A percentile compares a stretch with the other conserved stretches of the same genome.
Conservation (phyloP, 2,888 invertebrate species). For the Tanaodytes sp. region DNA sequence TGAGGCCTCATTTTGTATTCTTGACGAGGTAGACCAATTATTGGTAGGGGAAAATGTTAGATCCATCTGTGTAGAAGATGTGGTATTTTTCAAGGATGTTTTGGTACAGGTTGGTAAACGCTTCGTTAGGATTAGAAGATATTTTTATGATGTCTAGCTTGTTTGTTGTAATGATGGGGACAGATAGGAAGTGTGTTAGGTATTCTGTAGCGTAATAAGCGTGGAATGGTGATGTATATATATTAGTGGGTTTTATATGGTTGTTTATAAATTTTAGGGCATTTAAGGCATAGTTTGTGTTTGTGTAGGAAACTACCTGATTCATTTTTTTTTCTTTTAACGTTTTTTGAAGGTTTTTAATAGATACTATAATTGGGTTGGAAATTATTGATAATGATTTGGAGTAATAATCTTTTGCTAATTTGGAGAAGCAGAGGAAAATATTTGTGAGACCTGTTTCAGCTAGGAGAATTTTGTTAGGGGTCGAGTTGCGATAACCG, state of each 20-base stretch:
- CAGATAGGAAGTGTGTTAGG: not conserved
- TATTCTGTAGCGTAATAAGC: constrained; percentile 5
- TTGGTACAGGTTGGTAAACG: not conserved
- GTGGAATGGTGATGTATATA: constrained; percentile 13
- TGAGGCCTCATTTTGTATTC: constrained; percentile 3
- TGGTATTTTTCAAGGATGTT: not conserved
- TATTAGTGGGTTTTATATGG: too few relatives aligned
- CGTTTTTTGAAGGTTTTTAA: constrained; percentile 1
- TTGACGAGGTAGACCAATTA: not conserved
- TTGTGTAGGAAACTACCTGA: not conserved
- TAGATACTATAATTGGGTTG: constrained; percentile 7
- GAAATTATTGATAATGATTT: constrained; percentile 6
- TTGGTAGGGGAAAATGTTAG: not conserved
- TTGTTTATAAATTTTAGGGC: too few relatives aligned
- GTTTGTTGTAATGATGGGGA: not conserved
- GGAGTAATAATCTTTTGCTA: constrained; percentile 18
- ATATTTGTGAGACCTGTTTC: constrained; percentile 5
- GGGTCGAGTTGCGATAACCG: constrained; percentile 16
- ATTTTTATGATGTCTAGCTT: not conserved
- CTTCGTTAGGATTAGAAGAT: not conserved
- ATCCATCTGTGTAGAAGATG: constrained; percentile 15
- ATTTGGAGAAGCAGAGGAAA: not conserved
- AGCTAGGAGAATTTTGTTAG: constrained; percentile 2
- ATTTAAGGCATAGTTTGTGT: too few relatives aligned
- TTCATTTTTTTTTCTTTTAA: not conserved